A percentile compares a stretch with the other conserved stretches of the same genome.
Conservation (phyloP, 2,888 invertebrate genomes). For the Rhingia campestris region DNA sequence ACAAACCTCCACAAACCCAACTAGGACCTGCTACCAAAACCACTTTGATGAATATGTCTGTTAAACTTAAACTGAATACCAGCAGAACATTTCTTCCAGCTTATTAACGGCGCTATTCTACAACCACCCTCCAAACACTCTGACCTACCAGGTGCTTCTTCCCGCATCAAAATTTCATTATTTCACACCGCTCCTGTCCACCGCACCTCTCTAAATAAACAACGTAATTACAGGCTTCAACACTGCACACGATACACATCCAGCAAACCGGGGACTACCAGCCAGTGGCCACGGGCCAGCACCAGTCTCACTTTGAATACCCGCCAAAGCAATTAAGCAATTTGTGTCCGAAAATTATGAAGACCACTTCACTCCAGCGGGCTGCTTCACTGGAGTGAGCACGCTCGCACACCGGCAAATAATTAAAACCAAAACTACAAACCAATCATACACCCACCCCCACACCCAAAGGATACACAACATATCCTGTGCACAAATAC, state of each 20-base stretch:
- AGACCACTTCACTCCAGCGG: constrained; percentile 36
- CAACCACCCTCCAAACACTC: too few species aligned
- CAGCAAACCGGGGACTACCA: neutral
- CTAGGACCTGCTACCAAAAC: too few species aligned
- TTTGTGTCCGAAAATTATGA: constrained; percentile 50
- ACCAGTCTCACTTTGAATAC: neutral
- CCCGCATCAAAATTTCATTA: constrained; percentile 16
- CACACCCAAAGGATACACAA: neutral
- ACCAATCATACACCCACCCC: constrained; percentile 10
- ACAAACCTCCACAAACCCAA: too few species aligned
- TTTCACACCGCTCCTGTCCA: neutral
- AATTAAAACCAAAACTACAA: constrained; percentile 58
- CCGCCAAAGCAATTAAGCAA: constrained; percentile 56
- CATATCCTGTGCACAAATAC: constrained; percentile 4
- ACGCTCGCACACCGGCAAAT: neutral
- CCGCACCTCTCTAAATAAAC: neutral
- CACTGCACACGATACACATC: neutral
- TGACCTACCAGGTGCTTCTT: neutral
- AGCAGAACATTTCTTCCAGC: too few species aligned
- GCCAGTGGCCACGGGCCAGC: neutral
- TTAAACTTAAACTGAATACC: too few species aligned
- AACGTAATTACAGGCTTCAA: constrained; percentile 5
- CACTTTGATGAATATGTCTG: too few species aligned
- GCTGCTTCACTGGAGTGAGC: neutral
- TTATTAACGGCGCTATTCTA: too few species aligned